Conservation (phyloP, 2,113 vertebrate species). For the Xerus inauris region DNA sequence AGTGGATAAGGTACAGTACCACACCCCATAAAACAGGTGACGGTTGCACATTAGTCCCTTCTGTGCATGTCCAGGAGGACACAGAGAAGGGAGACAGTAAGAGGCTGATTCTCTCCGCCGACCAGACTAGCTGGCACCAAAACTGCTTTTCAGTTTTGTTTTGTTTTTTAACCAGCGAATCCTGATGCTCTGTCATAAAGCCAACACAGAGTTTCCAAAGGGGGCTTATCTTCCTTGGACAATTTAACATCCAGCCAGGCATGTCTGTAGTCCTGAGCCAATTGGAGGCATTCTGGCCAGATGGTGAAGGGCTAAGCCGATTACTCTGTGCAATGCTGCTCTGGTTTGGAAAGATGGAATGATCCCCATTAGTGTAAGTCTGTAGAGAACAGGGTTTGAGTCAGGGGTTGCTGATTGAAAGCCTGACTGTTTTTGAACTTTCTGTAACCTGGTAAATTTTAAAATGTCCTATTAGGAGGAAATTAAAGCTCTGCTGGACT, state of each 20-base stretch:
- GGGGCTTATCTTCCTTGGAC: not conserved
- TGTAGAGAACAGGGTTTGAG: not conserved
- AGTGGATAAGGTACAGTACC: not conserved
- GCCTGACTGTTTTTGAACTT: slow-evolving; percentile 38
- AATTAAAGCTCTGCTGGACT: slow-evolving; percentile 57
- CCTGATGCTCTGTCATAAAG: not conserved
- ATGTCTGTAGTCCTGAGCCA: not conserved
- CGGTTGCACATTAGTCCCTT: too few species aligned
- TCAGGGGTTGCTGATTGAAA: slow-evolving; percentile 7
- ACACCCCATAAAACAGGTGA: fast-evolving
- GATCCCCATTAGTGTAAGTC: not conserved
- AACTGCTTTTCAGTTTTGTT: not conserved
- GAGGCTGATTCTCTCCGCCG: not conserved
- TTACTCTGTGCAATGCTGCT: not conserved
- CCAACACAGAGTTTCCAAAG: not conserved
- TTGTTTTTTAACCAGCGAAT: not conserved
- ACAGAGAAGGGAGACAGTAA: not conserved
- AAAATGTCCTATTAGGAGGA: slow-evolving; percentile 66
- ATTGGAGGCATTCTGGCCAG: not conserved
- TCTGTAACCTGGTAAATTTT: slow-evolving; percentile 48
- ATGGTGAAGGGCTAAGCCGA: slow-evolving; percentile 35
- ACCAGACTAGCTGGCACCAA: not conserved
- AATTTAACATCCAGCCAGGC: not conserved
- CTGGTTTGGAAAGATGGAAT: not conserved
- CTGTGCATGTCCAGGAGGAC: not conserved